Evolutionary conservation across 2,888 invertebrate species (phyloP).

Genomic region (Drosophila pegasa): DNA sequence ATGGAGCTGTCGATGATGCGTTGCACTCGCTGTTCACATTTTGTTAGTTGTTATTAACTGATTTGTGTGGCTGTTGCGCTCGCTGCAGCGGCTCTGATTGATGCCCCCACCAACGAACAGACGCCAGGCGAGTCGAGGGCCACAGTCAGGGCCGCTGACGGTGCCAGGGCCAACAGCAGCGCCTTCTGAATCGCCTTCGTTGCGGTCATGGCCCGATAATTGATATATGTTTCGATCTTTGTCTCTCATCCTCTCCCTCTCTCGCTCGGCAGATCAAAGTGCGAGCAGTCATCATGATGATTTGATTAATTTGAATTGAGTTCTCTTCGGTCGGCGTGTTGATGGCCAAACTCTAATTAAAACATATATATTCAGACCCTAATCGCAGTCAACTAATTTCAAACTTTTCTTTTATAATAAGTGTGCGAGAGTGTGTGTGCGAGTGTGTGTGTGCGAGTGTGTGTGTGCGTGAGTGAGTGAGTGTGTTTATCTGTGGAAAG

Average conservation of each 20-base stretch:
- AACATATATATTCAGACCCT: conserved; percentile 50
- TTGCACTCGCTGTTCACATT: conserved; percentile 49
- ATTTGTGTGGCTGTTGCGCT: conserved; percentile 28
- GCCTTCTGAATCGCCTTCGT: conserved; percentile 63
- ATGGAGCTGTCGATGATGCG: conserved; percentile 64
- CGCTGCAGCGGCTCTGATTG: conserved; percentile 71
- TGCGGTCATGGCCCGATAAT: conserved; percentile 76
- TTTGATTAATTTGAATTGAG: conserved; percentile 75
- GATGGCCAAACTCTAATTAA: conserved; percentile 62
- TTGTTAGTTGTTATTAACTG: conserved; percentile 65
- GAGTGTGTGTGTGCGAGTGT: neutral
- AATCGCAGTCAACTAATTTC: conserved; percentile 14
- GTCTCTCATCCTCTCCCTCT: conserved; percentile 13
- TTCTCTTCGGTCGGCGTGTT: conserved; percentile 27
- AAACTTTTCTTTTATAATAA: conserved; percentile 15
- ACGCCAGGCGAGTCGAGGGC: conserved; percentile 17
- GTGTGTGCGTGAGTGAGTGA: neutral
- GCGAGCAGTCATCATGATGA: conserved; percentile 59
- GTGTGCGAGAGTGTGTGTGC: neutral
- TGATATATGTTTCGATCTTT: conserved; percentile 71
- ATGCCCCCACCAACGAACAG: conserved; percentile 61
- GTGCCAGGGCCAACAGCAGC: conserved; percentile 40
- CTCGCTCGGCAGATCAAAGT: conserved; percentile 64
- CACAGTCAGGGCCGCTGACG: conserved; percentile 17
- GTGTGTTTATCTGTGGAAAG: conserved; percentile 20